Conservation (phyloP, 2,113 vertebrate species). For the Dasyprocta punctata region DNA sequence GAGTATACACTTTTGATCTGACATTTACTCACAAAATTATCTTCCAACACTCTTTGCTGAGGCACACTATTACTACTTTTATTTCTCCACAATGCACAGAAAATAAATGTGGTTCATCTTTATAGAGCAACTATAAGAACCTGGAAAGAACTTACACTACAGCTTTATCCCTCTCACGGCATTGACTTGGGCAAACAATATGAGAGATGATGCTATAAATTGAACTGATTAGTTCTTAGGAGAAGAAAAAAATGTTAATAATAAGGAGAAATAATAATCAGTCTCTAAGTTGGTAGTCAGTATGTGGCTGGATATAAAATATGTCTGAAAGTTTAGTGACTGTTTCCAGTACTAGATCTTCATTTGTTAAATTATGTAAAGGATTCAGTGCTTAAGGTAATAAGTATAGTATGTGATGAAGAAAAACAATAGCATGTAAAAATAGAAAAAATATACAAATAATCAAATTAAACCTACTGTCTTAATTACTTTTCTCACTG, state of each 20-base stretch:
- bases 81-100: constrained; percentile 34
- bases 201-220: background rate
- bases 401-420: background rate
- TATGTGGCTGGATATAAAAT: constrained; percentile 27
- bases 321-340: background rate
- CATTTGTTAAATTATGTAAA: constrained; percentile 31
- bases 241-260: background rate
- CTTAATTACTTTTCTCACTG: background rate
- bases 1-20: constrained; percentile 62
- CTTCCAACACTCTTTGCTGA: constrained; percentile 53
- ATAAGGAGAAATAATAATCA: background rate
- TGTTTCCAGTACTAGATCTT: background rate
- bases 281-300: constrained; percentile 4
- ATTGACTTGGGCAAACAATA: background rate
- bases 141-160: background rate
- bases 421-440: background rate
- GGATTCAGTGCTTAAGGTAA: constrained; percentile 15
- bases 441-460: background rate
- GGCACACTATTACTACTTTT: constrained; percentile 25
- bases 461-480: background rate
- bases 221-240: constrained; percentile 6
- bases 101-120: constrained; percentile 21
- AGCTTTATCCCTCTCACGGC: background rate
- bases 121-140: constrained; percentile 5
- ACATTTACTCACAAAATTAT: constrained; percentile 69